Evolutionary conservation across 2,888 invertebrate species (phyloP), one percentile per base, ranked within the genome.

Genomic region (Plebejus anna): DNA sequence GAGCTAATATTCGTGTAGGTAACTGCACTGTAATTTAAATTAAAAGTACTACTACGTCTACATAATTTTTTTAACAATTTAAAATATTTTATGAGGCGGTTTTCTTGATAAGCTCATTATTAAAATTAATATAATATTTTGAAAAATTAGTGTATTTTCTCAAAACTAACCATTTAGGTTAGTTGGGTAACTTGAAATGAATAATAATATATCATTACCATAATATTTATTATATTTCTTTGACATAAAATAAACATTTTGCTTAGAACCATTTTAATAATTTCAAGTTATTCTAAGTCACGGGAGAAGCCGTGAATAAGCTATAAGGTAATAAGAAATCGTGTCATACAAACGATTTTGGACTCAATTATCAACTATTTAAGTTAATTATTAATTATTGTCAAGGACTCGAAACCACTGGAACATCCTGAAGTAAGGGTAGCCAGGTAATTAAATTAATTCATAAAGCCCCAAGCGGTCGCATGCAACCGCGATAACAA

Each of bases 351-450:
- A 72, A 72, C 72, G 72, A 72, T 51, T 22, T 72, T 72, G 72
- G 72, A 72, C 47, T 72, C 47, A 72, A 51, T 72, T 72, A 28
- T 51, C 72, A 72, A 72, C 47, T 51, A 71, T 72, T 72, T 42
- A 72, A 28, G 72, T 72, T 72, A 66, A 72, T 72, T 72, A 72
- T 47, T 71, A 42, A 72, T 72, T 72, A 72, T 72, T 72, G 47
- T 72, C 72, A 47, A 72, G 72, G 47, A 47, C 42, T 47, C 13
- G 36, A 5, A 16, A 66, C 66, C 13, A 32, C 66, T 32, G 1
- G 32, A 28, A 6, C 61, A 36, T 66, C 66, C 32, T 66, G 32
- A 2, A 13, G 66, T 32, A 66, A 32, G 32, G 32, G 9, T 9
- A 42, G 11, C 9, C 13, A 16, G 55, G 55, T 16, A 42, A 7